Conservation (phyloP, 2,797 vertebrate genomes). For the Falco peregrinus region DNA sequence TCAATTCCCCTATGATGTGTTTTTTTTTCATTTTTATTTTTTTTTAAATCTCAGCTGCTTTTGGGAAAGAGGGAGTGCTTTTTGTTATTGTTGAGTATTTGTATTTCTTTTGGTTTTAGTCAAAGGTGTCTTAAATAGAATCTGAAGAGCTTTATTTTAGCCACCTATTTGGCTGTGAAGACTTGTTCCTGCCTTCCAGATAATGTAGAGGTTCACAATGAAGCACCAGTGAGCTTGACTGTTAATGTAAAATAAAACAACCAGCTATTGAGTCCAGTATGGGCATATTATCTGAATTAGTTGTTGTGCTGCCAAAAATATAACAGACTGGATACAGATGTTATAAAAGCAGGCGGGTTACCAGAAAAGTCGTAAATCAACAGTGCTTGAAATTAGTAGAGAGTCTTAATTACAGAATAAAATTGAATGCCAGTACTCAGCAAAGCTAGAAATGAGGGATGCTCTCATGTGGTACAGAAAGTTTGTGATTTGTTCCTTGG, state of each 20-base stretch:
- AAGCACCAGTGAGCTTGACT: background rate
- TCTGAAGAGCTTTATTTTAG: background rate
- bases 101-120: background rate
- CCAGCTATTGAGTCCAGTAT: background rate
- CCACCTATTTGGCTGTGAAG: background rate
- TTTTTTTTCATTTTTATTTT: background rate
- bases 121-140: background rate
- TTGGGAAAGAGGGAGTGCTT: background rate
- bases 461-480: background rate
- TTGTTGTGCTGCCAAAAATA: background rate
- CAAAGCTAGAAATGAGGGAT: background rate
- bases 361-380: background rate
- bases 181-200: background rate
- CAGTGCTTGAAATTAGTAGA: constrained; percentile 11
- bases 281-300: background rate
- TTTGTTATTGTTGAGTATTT: background rate
- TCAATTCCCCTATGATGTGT: background rate
- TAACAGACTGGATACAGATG: constrained; percentile 10
- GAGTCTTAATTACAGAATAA: background rate
- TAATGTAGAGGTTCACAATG: background rate
- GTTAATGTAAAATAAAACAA: background rate
- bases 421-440: background rate
- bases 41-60: background rate
- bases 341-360: background rate
- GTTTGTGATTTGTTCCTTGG: background rate